Conservation (phyloP, 2,888 invertebrate species). For the Xestia xanthographa region DNA sequence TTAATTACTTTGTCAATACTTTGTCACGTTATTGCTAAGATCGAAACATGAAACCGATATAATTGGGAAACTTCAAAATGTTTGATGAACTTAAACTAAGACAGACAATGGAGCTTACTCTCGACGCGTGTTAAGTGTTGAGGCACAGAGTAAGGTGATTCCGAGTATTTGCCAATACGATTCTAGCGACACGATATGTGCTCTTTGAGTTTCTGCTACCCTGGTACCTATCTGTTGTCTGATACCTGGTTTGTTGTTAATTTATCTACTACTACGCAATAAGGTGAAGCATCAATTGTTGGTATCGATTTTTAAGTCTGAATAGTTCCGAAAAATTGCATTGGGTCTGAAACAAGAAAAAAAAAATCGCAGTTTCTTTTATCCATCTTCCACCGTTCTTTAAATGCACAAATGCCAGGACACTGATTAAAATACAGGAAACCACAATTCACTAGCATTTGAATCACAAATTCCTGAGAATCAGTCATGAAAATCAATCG, state of each 20-base stretch:
- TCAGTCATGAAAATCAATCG: conserved; percentile 16
- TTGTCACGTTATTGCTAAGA: not conserved
- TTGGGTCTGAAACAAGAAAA: not conserved
- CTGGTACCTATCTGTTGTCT: not conserved
- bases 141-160: conserved; percentile 7
- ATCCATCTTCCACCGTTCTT: not conserved
- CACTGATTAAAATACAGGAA: not conserved
- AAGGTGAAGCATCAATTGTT: not conserved
- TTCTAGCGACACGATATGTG: not conserved
- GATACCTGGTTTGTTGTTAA: not conserved
- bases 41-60: conserved; percentile 8
- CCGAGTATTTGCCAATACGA: not conserved
- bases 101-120: not conserved
- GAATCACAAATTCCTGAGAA: conserved; percentile 15
- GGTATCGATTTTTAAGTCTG: not conserved
- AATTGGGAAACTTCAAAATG: not conserved
- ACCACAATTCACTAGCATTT: not conserved
- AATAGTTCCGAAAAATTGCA: not conserved
- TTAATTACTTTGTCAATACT: conserved; percentile 15
- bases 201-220: conserved; percentile 2
- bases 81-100: conserved; percentile 6
- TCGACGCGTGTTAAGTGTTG: not conserved
- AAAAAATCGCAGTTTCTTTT: not conserved
- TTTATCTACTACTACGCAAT: not conserved
- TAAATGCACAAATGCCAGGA: not conserved